Evolutionary conservation across 2,113 vertebrate genomes (phyloP).

Genomic region (Phalacrocorax carbo): DNA sequence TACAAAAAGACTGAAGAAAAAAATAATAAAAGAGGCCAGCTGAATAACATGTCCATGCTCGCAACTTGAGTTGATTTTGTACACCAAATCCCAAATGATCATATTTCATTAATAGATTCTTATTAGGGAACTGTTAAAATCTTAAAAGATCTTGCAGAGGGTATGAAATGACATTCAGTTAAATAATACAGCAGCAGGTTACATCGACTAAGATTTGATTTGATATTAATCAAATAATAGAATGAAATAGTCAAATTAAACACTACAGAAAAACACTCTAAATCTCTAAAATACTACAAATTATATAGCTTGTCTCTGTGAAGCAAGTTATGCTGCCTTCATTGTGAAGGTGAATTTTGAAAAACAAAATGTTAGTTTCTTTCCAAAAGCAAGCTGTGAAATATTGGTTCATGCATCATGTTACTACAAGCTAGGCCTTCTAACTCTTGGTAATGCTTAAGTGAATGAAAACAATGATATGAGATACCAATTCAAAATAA

Average conservation of each 20-base stretch:
- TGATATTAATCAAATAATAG: background rate
- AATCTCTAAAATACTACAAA: background rate
- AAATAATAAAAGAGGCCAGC: background rate
- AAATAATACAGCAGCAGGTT: background rate
- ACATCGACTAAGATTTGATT: background rate
- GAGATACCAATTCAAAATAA: background rate
- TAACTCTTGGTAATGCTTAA: background rate
- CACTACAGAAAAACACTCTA: background rate
- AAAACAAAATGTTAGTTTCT: background rate
- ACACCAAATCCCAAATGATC: background rate
- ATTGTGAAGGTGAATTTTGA: background rate
- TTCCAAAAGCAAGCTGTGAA: background rate
- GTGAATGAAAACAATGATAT: background rate
- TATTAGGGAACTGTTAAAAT: background rate
- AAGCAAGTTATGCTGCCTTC: background rate
- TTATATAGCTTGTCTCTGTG: background rate
- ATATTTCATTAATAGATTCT: background rate
- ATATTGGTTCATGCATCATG: background rate
- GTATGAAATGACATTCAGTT: background rate
- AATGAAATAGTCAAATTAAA: too few relatives aligned
- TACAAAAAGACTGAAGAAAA: background rate
- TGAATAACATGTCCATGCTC: background rate
- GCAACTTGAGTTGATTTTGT: background rate
- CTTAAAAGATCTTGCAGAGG: background rate
- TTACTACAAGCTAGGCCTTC: background rate